A percentile compares a stretch with the other conserved stretches of the same genome.
Conservation (phyloP, 2,113 vertebrate genomes). For the Orycteropus afer region DNA sequence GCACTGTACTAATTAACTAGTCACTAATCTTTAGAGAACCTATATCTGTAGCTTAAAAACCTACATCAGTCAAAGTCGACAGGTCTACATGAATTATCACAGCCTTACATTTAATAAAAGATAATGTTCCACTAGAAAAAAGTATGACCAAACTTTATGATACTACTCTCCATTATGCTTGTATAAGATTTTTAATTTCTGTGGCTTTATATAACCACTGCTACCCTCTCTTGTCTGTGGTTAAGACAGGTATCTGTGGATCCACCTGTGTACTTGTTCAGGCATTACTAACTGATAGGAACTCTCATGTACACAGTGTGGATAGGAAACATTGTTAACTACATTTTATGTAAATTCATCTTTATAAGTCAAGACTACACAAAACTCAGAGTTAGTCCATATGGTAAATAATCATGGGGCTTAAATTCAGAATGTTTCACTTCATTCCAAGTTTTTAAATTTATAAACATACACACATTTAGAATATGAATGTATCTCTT, state of each 20-base stretch:
- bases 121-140: not conserved
- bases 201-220: not conserved
- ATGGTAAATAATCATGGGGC: not conserved
- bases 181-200: not conserved
- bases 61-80: conserved; percentile 59
- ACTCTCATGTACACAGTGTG: not conserved
- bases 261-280: not conserved
- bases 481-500: not conserved
- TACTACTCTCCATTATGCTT: not conserved
- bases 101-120: conserved; percentile 56
- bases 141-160: not conserved
- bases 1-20: conserved; percentile 55
- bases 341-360: not conserved
- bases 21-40: conserved; percentile 74
- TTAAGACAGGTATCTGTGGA: not conserved
- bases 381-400: not conserved
- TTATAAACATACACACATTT: not conserved
- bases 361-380: not conserved
- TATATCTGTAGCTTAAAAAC: not conserved
- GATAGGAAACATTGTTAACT: not conserved
- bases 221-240: not conserved
- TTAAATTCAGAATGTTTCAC: not conserved
- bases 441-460: not conserved
- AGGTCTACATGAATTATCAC: conserved; percentile 70
- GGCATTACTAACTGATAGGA: not conserved